Conservation (phyloP, 1,140 invertebrate genomes). For the Megathymus violae region DNA sequence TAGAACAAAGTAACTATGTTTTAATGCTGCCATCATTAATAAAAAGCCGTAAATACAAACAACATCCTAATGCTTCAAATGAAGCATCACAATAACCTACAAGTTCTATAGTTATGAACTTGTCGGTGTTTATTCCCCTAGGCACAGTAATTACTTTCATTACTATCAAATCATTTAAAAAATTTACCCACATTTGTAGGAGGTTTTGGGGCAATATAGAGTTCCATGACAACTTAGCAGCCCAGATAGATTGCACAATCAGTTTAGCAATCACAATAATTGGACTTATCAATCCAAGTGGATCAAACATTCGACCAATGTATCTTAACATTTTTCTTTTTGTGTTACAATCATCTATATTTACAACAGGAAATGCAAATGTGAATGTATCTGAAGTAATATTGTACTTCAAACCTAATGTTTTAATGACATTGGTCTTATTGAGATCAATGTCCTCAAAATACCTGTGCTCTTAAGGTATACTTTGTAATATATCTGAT, state of each 20-base stretch:
- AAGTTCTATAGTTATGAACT: neutral
- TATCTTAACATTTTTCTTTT: conserved; percentile 37
- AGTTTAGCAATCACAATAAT: conserved; percentile 30
- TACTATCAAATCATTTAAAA: conserved; percentile 1
- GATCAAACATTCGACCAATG: conserved; percentile 37
- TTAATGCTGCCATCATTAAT: neutral
- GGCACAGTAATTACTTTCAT: conserved; percentile 3
- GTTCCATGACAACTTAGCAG: neutral
- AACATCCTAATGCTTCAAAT: conserved; percentile 7
- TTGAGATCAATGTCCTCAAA: conserved; percentile 13
- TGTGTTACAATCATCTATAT: conserved; percentile 10
- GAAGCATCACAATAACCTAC: conserved; percentile 14
- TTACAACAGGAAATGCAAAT: neutral
- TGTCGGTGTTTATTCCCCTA: neutral
- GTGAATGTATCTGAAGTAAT: conserved; percentile 5
- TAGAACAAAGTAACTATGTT: conserved; percentile 2
- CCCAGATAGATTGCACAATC: conserved; percentile 19
- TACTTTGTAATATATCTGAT: neutral
- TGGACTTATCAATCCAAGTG: conserved; percentile 28
- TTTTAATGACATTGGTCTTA: conserved; percentile 10
- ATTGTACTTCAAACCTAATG: conserved; percentile 10
- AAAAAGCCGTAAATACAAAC: conserved; percentile 1
- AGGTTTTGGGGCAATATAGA: neutral
- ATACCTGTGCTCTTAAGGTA: neutral
- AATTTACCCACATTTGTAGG: neutral